Conservation (phyloP, 2,797 vertebrate species). For the Lepus oiostolus region DNA sequence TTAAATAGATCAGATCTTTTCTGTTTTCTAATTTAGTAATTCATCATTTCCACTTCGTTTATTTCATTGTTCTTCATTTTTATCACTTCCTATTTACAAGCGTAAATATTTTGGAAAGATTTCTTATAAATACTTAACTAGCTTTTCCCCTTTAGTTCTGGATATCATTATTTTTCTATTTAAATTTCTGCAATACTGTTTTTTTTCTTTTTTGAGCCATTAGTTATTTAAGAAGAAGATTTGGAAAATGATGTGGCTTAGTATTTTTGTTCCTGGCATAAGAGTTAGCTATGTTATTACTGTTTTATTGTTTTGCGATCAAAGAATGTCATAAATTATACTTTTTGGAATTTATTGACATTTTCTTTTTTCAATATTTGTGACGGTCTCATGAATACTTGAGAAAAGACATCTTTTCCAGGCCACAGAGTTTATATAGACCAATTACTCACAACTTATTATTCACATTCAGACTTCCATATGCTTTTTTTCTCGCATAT, state of each 20-base stretch:
- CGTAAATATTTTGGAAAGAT: not conserved
- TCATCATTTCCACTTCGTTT: not conserved
- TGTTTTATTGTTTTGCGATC: not conserved
- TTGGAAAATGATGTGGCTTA: not conserved
- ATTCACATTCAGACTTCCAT: not conserved
- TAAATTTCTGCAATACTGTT: not conserved
- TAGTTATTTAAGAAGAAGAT: not conserved
- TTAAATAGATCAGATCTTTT: not conserved
- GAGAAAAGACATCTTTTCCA: not conserved
- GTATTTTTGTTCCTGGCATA: not conserved
- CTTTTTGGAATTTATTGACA: not conserved
- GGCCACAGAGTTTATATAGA: not conserved
- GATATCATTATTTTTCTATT: not conserved
- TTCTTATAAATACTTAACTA: not conserved
- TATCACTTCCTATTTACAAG: constrained; percentile 19
- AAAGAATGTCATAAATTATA: not conserved
- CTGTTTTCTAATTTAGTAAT: not conserved
- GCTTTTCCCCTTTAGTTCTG: not conserved
- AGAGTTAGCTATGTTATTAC: not conserved
- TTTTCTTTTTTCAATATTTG: not conserved
- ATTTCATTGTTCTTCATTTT: not conserved
- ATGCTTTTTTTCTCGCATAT: not conserved
- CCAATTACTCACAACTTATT: not conserved
- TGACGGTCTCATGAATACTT: not conserved
- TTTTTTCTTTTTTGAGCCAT: not conserved